A percentile compares a stretch with the other conserved stretches of the same genome.
phyloP scores from a whole-genome alignment of 2,888 invertebrate species.

The Sycophila texana region DNA sequence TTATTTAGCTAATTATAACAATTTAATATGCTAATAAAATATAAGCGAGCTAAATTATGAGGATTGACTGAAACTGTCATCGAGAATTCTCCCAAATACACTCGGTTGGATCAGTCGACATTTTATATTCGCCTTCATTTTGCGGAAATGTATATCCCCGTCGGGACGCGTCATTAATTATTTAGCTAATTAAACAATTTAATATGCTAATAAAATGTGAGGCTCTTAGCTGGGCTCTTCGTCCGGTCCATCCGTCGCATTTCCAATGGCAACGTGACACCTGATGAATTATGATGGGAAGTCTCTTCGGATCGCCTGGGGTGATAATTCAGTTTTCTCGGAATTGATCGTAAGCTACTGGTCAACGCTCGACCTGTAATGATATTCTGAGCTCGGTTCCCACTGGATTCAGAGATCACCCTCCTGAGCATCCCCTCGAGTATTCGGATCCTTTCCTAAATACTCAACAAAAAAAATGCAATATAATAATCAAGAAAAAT shows the following conservation, averaged over 20 bases:
- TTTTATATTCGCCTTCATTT: not conserved
- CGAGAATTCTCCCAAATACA: not conserved
- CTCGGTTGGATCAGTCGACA: not conserved
- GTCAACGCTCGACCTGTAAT: conserved; percentile 70
- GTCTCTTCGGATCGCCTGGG: conserved; percentile 59
- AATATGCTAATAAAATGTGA: conserved; percentile 37
- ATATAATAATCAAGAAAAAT: no score
- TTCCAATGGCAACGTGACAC: conserved; percentile 46
- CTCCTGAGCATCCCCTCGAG: conserved; percentile 33
- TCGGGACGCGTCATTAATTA: no score
- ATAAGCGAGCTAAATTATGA: not conserved
- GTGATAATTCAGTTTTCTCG: conserved; percentile 66
- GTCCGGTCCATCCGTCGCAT: conserved; percentile 9
- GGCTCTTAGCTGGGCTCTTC: not conserved
- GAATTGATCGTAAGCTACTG: conserved; percentile 69
- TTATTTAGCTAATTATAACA: not conserved
- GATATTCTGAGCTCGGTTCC: conserved; percentile 71
- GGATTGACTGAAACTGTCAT: no score
- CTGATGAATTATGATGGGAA: conserved; percentile 58
- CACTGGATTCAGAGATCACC: conserved; percentile 65
- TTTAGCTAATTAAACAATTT: conserved; percentile 10
- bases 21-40: conserved; percentile 40
- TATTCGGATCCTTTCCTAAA: no score
- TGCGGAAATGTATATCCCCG: no score
- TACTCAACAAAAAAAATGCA: no score